Percentiles rank a stretch among this genome's conserved stretches.
Conservation (phyloP, 1,140 invertebrate genomes). For the Drosophila bipectinata region DNA sequence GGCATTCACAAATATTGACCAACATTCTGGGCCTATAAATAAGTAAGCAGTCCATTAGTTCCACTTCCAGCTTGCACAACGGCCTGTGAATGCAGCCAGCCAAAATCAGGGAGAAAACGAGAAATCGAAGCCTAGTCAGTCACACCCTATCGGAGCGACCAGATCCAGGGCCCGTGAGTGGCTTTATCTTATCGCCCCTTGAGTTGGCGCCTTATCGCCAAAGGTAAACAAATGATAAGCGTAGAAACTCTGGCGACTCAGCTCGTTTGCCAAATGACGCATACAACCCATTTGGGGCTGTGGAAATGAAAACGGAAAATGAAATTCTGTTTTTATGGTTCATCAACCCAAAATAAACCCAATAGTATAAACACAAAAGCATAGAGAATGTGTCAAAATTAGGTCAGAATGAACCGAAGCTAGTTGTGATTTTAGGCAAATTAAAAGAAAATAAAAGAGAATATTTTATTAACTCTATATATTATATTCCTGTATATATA, state of each 20-base stretch:
- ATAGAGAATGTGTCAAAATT: slow-evolving; percentile 12
- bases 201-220: slow-evolving; percentile 48
- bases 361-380: slow-evolving; percentile 20
- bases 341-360: slow-evolving; percentile 23
- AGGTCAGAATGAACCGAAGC: neutral
- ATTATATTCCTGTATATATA: neutral
- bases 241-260: slow-evolving; percentile 10
- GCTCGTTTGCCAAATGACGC: slow-evolving; percentile 57
- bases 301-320: slow-evolving; percentile 25
- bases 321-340: slow-evolving; percentile 27
- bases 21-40: slow-evolving; percentile 59
- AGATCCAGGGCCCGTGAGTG: slow-evolving; percentile 20
- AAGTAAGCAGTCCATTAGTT: slow-evolving; percentile 60
- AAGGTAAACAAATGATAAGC: slow-evolving; percentile 51
- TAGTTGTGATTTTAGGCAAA: neutral
- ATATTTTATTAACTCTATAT: neutral
- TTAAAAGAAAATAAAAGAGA: neutral
- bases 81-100: slow-evolving; percentile 21
- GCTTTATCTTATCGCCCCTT: slow-evolving; percentile 40
- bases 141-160: slow-evolving; percentile 39
- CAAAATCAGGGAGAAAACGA: slow-evolving; percentile 39
- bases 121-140: slow-evolving; percentile 51
- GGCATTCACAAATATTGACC: slow-evolving; percentile 51
- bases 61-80: slow-evolving; percentile 51
- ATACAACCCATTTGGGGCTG: slow-evolving; percentile 12